Evolutionary conservation across 2,888 invertebrate species (phyloP).

Genomic region (Tipula vernalis): DNA sequence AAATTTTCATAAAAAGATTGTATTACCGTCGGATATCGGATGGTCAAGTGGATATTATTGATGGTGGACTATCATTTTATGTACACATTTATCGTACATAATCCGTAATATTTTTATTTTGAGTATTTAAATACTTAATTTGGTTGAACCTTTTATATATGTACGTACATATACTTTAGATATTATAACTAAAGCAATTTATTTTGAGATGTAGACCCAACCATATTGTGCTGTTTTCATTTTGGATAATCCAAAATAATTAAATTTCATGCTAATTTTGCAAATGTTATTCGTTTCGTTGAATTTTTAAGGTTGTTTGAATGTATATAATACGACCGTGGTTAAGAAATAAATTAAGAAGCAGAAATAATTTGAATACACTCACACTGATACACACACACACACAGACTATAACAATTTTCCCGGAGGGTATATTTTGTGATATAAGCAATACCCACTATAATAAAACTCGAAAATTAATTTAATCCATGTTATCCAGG

Average conservation of each 20-base stretch:
- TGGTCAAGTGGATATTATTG: neutral
- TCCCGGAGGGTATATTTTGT: neutral
- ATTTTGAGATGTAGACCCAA: neutral
- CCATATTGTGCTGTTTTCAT: neutral
- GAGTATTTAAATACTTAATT: neutral
- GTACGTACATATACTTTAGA: neutral
- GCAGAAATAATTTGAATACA: neutral
- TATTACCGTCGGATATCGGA: neutral
- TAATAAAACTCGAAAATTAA: too few relatives aligned
- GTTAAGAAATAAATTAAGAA: neutral
- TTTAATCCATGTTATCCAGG: neutral
- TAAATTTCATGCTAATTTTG: constrained; percentile 4
- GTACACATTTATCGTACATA: neutral
- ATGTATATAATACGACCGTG: neutral
- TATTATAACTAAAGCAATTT: neutral
- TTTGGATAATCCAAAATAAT: neutral
- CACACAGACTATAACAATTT: neutral
- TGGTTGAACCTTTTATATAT: neutral
- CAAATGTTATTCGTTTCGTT: neutral
- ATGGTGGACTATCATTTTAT: neutral
- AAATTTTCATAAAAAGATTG: neutral
- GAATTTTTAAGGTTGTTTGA: neutral
- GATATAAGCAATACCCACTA: too few relatives aligned
- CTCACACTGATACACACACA: neutral
- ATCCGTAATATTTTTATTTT: neutral